Base-by-base conservation (phyloP, 2,888 invertebrate species). In the Drosophila monieri region DNA sequence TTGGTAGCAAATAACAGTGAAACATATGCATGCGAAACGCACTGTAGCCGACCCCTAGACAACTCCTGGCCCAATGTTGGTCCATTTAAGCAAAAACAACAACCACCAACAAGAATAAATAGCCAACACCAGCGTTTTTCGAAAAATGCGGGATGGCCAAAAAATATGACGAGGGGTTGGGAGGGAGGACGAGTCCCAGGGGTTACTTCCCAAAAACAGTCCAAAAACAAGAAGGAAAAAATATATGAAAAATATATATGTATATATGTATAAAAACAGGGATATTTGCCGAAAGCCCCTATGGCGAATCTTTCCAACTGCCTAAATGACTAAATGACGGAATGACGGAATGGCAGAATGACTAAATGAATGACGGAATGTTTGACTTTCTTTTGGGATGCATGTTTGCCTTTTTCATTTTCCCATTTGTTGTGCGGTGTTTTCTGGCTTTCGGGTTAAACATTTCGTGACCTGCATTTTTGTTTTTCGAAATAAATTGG, bases 401-500 rank as follows among this genome's bases (percentile, higher is more conserved):
- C 52, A 52, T 74, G 69, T 54, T 57, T 71, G 71, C 71, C 74
- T 81, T 84, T 80, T 49, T 46, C 46, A 37, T 62, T 60, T 52
- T 55, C 52, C 49, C 58, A 68, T 73, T 76, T 71, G 46, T 59
- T 67, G 58, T 61, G 46, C 44, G 46, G 18, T 39, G 32, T 71
- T 60, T 65, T 60, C 44, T 48, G 71, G 41, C 44, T 48, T 65
- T 75, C 85, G 87, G 88, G 77, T 77, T 78, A 73, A 85, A 77
- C 78, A 85, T 85, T 87, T 83, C 81, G 87, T 83, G 81, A 83
- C 87, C 81, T 85, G 81, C 87, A 85, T 83, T 83, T 80, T 81
- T 78, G 81, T 86, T 83, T 61, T 62, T 60, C 32, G 70, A 85
- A 87, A 87, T 87, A 87, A 85, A 87, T 87, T 83, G 77, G 85